Evolutionary conservation across 2,113 vertebrate species (phyloP).

Genomic region (Rhynchomys soricoides): DNA sequence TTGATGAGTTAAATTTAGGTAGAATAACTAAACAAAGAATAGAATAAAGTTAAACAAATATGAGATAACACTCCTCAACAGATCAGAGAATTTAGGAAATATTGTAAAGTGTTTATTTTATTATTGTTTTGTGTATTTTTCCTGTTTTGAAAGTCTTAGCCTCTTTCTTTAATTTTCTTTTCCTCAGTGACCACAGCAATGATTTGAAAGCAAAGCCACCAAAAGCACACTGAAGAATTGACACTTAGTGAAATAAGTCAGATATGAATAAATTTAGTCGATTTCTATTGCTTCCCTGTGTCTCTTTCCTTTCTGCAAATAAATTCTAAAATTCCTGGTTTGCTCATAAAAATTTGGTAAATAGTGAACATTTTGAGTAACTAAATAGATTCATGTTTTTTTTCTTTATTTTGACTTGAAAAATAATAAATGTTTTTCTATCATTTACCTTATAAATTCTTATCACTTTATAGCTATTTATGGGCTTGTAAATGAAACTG

Average conservation of each 20-base stretch:
- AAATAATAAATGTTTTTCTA: neutral
- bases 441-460: neutral
- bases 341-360: neutral
- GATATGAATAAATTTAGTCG: neutral
- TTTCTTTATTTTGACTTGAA: neutral
- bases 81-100: neutral
- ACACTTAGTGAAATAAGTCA: neutral
- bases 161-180: neutral
- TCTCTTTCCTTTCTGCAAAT: neutral
- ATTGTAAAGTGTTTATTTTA: neutral
- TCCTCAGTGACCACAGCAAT: neutral
- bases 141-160: too few species aligned
- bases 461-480: neutral
- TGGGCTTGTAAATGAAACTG: neutral
- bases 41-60: neutral
- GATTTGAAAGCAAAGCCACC: neutral
- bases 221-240: neutral
- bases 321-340: neutral
- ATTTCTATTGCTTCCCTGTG: neutral
- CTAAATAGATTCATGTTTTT: neutral
- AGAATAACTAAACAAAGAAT: neutral
- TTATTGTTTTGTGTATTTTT: neutral
- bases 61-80: accelerated
- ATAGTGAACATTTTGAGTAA: neutral
- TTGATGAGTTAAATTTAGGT: neutral